These are phyloP conservation scores for Stenoptilia bipunctidactyla DNA, from an alignment of 2,888 invertebrate species.

Conservation along the genomic window DNA sequence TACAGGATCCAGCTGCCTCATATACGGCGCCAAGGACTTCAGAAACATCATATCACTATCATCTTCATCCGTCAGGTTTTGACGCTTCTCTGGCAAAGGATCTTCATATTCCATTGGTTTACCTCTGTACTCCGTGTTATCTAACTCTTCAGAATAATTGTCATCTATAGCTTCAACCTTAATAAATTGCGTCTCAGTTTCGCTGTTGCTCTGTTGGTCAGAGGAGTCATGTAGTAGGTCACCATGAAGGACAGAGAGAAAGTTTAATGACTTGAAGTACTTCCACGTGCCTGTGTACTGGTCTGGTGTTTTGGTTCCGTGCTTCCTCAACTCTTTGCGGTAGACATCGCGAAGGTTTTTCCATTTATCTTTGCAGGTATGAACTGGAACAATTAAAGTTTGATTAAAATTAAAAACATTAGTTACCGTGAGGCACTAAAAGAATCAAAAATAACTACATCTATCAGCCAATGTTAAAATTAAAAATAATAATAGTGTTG, in stretches of 20 bases:
- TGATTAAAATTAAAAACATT: too few species aligned
- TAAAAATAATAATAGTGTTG: too few species aligned
- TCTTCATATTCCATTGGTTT: conserved; percentile 13
- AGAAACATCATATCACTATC: conserved; percentile 40
- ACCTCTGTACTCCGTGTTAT: conserved; percentile 6
- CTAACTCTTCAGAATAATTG: neutral
- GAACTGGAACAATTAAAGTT: conserved; percentile 23
- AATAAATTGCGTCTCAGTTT: neutral
- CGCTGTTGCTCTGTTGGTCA: conserved; percentile 5
- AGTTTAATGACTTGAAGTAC: conserved; percentile 25
- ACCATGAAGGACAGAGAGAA: conserved; percentile 19
- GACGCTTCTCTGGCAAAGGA: neutral
- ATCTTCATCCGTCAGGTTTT: conserved; percentile 15
- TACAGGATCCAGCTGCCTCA: conserved; percentile 30
- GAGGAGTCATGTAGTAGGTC: too few species aligned
- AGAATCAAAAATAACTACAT: too few species aligned
- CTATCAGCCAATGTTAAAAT: too few species aligned
- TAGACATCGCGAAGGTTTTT: conserved; percentile 35
- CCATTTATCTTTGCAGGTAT: conserved; percentile 31
- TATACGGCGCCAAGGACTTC: conserved; percentile 36
- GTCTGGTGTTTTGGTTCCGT: conserved; percentile 12
- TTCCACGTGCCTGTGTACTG: conserved; percentile 32
- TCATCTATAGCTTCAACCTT: conserved; percentile 9
- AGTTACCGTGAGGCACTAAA: too few species aligned
- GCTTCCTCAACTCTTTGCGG: conserved; percentile 25